Base-by-base conservation (phyloP, 2,888 invertebrate species). In the Petrophora chlorosata region DNA sequence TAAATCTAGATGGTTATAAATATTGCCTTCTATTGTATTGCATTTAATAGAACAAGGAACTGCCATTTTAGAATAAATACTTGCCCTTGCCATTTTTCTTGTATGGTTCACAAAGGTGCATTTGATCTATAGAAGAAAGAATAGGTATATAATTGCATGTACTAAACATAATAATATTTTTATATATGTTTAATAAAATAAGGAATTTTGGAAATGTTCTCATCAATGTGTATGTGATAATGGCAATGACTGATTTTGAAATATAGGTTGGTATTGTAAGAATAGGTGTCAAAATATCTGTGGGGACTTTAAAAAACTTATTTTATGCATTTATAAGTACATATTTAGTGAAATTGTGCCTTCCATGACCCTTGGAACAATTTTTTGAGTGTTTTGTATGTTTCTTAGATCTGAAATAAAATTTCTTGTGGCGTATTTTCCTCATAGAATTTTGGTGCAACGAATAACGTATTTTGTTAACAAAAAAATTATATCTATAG, bases 161-260 rank as follows among this genome's bases (percentile, higher is more conserved):
- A 14, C 14, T 29, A 15, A 8, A 28, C 28, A 41, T 34, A 34
- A 22, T 49, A 40, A 33, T 51, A 42, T 42, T 52, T 50, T 52
- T 46, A 40, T 36, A 34, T 30, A n/a, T n/a, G n/a, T n/a, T n/a
- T n/a, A 22, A 32, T 29, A n/a, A 17, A 8, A 10, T 45, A 42
- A 33, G 30, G 13, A 35, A 12, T 29, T 47, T 49, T 23, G 25
- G 34, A 50, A 45, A 48, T 35, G 35, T 61, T 64, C 49, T 53
- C 54, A 59, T 53, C 61, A 63, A 62, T 53, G 57, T 67, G 64
- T 63, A 68, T 79, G 77, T 83, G 83, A 83, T 84, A 82, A 69
- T 68, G 63, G 69, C 70, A 70, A 67, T 61, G 85, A 87, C 85
- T 85, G 86, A 86, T 80, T 76, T 75, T 70, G 65, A 59, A 60